Conservation (phyloP, 35 echinoderm and acorn worm genomes). For the Holothuria glaberrima region DNA sequence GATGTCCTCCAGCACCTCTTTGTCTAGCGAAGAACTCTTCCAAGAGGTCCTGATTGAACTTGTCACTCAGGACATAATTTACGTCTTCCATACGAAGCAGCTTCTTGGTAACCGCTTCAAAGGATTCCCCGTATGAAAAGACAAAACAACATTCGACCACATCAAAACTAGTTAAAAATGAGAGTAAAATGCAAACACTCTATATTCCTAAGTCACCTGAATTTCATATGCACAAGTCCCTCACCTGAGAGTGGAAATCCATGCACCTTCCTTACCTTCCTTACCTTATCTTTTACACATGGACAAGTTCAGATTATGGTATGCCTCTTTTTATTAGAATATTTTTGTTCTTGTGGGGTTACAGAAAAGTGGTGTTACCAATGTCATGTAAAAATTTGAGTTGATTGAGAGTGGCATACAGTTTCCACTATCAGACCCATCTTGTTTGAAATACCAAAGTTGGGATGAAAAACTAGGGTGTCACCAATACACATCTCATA, state of each 20-base stretch:
- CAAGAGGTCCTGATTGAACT: slow-evolving; percentile 73
- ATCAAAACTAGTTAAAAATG: background rate
- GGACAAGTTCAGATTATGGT: background rate
- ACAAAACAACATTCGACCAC: slow-evolving; percentile 14
- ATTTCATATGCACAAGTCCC: too few relatives aligned
- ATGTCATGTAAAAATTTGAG: too few relatives aligned
- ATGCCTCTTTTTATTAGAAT: too few relatives aligned
- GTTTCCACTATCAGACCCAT: too few relatives aligned
- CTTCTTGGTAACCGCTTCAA: slow-evolving; percentile 35
- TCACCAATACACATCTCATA: background rate
- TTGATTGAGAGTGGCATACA: too few relatives aligned
- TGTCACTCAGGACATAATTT: slow-evolving; percentile 62
- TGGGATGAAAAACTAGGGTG: too few relatives aligned
- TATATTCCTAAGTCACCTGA: too few relatives aligned
- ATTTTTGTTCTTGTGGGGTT: too few relatives aligned
- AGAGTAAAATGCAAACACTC: too few relatives aligned
- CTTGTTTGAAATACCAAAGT: too few relatives aligned
- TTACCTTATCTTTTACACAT: background rate
- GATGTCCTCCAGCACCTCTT: background rate
- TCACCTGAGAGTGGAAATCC: too few relatives aligned
- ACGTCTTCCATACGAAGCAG: slow-evolving; percentile 51
- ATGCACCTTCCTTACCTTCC: background rate
- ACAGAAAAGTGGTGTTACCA: too few relatives aligned
- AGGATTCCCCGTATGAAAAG: slow-evolving; percentile 64
- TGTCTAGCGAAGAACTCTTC: slow-evolving; percentile 74